Evolutionary conservation across 2,113 vertebrate genomes (phyloP), one percentile per base, ranked within the genome.

Genomic region (Collichthys lucidus): DNA sequence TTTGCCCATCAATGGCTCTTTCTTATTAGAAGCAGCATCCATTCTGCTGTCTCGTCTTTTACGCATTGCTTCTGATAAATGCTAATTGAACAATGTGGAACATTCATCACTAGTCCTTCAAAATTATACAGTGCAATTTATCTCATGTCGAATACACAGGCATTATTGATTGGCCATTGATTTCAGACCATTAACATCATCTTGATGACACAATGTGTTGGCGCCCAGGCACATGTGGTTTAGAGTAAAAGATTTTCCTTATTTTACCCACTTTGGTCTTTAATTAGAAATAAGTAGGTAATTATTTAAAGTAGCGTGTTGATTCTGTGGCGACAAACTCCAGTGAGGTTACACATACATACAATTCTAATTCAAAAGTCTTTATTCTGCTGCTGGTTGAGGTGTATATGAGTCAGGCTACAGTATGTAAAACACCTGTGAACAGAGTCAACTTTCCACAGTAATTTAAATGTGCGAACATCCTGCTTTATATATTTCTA

Each of bases 391-490:
- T 49, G 64, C 29, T 44, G 60, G 50, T 69, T 77, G 67, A 82
- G 78, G 77, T 83, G 40, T 71, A 44, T 78, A 64, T 50, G 67
- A 83, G 60, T 40, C 46, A n/a, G 24, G 59, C 47, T 35, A 71
- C 71, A 62, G 49, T 69, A 77, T 71, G 77, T 82, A 82, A 79
- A 86, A 67, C 50, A 74, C 50, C 67, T 20, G 17, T 35, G 22
- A 82, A 77, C 62, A 62, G 12, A 77, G 42, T 72, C 69, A 31
- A 22, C 78, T 67, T 85, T 74, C 60, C 60, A 55, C 16, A 62
- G 50, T 74, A 55, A 84, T 83, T 65, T 66, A 89, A 83, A 83
- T 35, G 67, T 86, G 62, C 55, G 12, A 79, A 82, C 66, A 70
- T 65, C 24, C 52, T 22, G 50, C 46, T 77, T 63, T 42, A 84